These are phyloP conservation scores for silkworm (Bombyx mori) DNA, from an alignment of 1,140 invertebrate genomes.

Conservation along the genomic window DNA sequence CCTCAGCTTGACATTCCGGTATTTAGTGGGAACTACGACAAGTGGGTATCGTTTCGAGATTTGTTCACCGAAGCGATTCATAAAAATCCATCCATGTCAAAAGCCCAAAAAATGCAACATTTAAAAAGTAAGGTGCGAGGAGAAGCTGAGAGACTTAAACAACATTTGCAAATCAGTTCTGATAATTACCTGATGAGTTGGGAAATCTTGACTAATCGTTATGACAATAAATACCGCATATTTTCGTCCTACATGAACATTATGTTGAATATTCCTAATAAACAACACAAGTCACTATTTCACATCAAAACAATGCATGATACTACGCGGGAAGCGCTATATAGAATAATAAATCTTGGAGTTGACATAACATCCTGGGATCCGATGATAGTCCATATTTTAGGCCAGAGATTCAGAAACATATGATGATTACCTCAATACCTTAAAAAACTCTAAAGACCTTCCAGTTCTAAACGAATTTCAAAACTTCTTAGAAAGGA, in stretches of 20 bases:
- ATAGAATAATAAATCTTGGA: slow-evolving; percentile 4
- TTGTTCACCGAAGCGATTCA: slow-evolving; percentile 11
- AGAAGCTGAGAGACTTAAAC: neutral
- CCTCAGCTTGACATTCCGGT: slow-evolving; percentile 5
- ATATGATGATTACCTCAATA: slow-evolving; percentile 11
- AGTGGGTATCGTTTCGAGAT: slow-evolving; percentile 10
- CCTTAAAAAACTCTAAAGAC: slow-evolving; percentile 8
- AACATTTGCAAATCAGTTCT: neutral
- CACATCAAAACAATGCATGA: slow-evolving; percentile 4
- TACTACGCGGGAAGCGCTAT: neutral
- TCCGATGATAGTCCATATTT: slow-evolving; percentile 7
- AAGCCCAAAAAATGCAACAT: slow-evolving; percentile 5
- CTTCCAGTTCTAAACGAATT: slow-evolving; percentile 12
- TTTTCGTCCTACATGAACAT: slow-evolving; percentile 6
- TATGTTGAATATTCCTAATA: slow-evolving; percentile 2
- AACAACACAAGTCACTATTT: neutral
- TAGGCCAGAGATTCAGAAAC: slow-evolving; percentile 11
- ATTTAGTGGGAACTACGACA: slow-evolving; percentile 8
- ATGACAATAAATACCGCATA: slow-evolving; percentile 4
- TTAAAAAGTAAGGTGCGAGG: slow-evolving; percentile 4
- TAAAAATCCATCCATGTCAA: slow-evolving; percentile 7
- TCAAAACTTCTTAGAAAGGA: slow-evolving; percentile 14
- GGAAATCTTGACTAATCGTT: slow-evolving; percentile 4
- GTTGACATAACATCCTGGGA: slow-evolving; percentile 5
- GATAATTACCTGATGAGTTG: neutral